These are phyloP conservation scores for Buathra laborator DNA, from an alignment of 2,888 invertebrate genomes.

Conservation along the genomic window DNA sequence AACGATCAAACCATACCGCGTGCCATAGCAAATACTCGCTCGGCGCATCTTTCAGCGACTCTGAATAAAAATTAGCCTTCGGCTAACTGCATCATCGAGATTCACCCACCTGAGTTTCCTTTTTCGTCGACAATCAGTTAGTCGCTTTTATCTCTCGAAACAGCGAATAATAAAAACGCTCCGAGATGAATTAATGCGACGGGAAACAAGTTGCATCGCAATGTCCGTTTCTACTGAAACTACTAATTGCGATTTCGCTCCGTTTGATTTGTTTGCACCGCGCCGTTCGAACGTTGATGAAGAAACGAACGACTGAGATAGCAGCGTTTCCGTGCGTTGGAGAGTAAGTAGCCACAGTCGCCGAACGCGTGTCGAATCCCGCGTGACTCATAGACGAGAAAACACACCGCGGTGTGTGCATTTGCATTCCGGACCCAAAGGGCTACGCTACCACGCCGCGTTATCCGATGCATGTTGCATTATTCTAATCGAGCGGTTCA, in stretches of 20 bases:
- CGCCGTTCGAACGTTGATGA: constrained; percentile 10
- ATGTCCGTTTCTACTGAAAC: background rate
- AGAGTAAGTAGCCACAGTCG: background rate
- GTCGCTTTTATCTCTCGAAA: too few species aligned
- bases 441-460: constrained; percentile 68
- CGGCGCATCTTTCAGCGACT: constrained; percentile 23
- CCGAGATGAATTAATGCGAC: too few species aligned
- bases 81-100: background rate
- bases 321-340: constrained; percentile 11
- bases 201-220: too few species aligned
- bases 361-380: constrained; percentile 72
- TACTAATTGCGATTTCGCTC: constrained; percentile 13
- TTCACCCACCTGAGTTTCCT: background rate
- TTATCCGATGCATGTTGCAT: constrained; percentile 80
- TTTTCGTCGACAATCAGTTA: background rate
- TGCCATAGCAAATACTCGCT: constrained; percentile 10
- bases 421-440: constrained; percentile 78
- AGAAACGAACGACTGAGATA: constrained; percentile 39
- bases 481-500: constrained; percentile 79
- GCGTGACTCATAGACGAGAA: constrained; percentile 71
- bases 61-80: background rate
- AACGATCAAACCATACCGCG: constrained; percentile 9
- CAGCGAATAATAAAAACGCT: too few species aligned
- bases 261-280: constrained; percentile 19
- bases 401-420: constrained; percentile 66